phyloP scores from a whole-genome alignment of 2,113 vertebrate species.

The Formicarius rufipectus region DNA sequence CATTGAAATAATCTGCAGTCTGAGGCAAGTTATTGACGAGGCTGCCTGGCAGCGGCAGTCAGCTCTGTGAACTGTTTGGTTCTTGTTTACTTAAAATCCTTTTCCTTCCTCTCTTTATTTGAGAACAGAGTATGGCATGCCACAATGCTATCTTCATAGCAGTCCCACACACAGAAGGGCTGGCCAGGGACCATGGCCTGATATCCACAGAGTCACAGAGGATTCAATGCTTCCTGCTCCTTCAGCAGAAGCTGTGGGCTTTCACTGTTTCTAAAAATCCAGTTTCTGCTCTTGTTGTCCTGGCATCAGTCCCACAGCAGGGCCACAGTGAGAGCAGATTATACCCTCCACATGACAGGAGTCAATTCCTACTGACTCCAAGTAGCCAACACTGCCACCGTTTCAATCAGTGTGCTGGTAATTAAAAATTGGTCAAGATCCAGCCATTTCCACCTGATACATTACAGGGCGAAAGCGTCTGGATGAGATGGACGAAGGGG shows the following conservation, averaged over 20 bases:
- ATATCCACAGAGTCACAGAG: background rate
- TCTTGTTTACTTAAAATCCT: conserved; percentile 28
- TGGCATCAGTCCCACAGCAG: background rate
- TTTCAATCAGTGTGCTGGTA: background rate
- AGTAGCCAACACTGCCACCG: background rate
- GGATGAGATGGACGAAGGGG: background rate
- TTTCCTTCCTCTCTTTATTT: conserved; percentile 45
- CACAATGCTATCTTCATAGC: background rate
- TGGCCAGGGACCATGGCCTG: accelerated
- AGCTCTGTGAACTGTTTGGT: background rate
- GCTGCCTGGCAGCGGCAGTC: background rate
- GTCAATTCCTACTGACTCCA: conserved; percentile 12
- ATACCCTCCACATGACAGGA: background rate
- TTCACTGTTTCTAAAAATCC: background rate
- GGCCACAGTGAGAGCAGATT: background rate
- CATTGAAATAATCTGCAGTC: conserved; percentile 56
- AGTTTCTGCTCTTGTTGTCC: background rate
- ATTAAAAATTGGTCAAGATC: conserved; percentile 33
- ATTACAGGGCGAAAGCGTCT: background rate
- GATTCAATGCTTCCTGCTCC: background rate
- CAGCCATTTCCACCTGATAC: background rate
- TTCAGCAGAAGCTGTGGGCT: background rate
- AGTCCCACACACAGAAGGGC: background rate
- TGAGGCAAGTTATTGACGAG: conserved; percentile 31
- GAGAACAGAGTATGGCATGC: background rate